Evolutionary conservation across 2,888 invertebrate species (phyloP), one percentile per base, ranked within the genome.

Genomic region (Lissonota sp.): DNA sequence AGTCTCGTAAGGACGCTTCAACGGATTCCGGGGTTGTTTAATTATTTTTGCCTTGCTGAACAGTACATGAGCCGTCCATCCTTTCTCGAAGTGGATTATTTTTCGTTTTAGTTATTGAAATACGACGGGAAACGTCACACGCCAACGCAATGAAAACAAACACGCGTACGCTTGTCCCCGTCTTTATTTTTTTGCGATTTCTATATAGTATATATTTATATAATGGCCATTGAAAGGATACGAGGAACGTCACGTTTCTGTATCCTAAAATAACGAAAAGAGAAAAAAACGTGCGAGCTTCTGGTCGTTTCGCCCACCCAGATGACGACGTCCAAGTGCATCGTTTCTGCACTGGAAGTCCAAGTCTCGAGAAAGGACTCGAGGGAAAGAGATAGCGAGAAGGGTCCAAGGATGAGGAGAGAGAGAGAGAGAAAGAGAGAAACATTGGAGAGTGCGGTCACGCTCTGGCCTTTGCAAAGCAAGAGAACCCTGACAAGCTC

Each of bases 231-330:
- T 83, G 82, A 79, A 75, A 72, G 49, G 77, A 63, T 72, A 71
- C 66, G 49, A 82, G 72, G 72, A 80, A 83, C 84, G 75, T 80
- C 81, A 80, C 80, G 86, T 85, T 83, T 79, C 79, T 70, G 81
- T 74, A 83, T 88, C 88, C 88, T 88, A 87, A 89, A 89, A 89
- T 89, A 89, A 89, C 88, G 60, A 73, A 80, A 80, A 84, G 55
- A 60, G 42, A 12, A 26, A 46, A 71, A 64, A 73, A 46, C 71
- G 26, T 39, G n/a, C n/a, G 75, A 62, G 64, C 63, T 58, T 62
- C 58, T 77, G 66, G 42, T 51, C 63, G 73, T 77, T 64, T 62
- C 67, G 79, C 66, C 77, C 71, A 72, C 71, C 76, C 79, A 58
- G 72, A 66, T 64, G 64, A 62, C 40, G 39, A 77, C 51, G 71